phyloP scores from a whole-genome alignment of 2,888 invertebrate species.

The Campoletis raptor region DNA sequence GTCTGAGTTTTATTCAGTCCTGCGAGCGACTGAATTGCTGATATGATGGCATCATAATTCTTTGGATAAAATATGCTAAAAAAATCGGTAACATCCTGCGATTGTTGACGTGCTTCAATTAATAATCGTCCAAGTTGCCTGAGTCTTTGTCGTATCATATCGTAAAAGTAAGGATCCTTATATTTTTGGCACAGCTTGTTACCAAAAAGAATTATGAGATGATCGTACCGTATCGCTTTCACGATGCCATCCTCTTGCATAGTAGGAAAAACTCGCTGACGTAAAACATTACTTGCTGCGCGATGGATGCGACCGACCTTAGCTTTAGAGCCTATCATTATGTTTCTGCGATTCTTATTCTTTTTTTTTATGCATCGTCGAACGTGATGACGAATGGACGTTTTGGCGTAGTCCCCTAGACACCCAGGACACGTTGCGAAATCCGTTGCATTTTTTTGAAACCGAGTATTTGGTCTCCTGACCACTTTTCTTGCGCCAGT shows the following conservation, averaged over 20 bases:
- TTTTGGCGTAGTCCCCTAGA: conserved; percentile 43
- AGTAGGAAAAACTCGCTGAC: conserved; percentile 4
- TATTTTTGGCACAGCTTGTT: conserved; percentile 61
- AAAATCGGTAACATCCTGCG: conserved; percentile 50
- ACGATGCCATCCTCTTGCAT: conserved; percentile 45
- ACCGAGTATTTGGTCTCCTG: conserved; percentile 31
- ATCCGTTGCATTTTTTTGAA: conserved; percentile 42
- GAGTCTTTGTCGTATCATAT: conserved; percentile 52
- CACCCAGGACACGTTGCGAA: conserved; percentile 55
- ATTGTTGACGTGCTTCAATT: conserved; percentile 32
- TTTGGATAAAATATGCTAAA: conserved; percentile 56
- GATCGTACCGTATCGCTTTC: conserved; percentile 49
- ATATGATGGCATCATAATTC: conserved; percentile 54
- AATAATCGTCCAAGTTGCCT: conserved; percentile 56
- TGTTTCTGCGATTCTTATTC: background rate
- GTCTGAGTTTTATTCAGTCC: conserved; percentile 45
- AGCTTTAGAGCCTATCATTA: conserved; percentile 2
- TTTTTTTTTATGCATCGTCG: conserved; percentile 28
- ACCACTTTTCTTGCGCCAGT: conserved; percentile 48
- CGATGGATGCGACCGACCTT: conserved; percentile 5
- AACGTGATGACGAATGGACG: conserved; percentile 39
- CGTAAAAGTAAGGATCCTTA: conserved; percentile 43
- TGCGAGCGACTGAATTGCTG: conserved; percentile 59
- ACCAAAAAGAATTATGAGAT: conserved; percentile 51
- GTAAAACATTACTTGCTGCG: conserved; percentile 1